Conservation (phyloP, 2,113 vertebrate genomes). For the Tautogolabrus adspersus region DNA sequence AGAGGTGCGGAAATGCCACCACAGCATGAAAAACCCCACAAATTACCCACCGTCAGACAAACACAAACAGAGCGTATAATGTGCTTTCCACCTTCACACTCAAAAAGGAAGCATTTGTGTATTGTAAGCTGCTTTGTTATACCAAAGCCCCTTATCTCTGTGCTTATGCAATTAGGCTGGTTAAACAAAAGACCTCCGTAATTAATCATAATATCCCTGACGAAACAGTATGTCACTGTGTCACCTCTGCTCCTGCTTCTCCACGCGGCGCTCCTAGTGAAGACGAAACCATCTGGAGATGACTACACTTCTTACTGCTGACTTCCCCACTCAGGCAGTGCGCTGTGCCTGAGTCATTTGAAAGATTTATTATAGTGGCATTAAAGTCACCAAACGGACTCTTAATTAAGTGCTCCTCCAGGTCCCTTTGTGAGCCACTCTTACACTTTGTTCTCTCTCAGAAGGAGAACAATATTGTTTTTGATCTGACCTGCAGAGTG, state of each 20-base stretch:
- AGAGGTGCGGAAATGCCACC: conserved; percentile 8
- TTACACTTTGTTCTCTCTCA: background rate
- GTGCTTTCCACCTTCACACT: background rate
- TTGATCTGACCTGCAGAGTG: background rate
- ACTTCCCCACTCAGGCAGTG: conserved; percentile 9
- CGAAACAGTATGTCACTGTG: conserved; percentile 62
- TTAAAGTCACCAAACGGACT: background rate
- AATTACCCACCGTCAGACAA: background rate
- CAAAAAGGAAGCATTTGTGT: conserved; percentile 35
- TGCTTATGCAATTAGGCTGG: conserved; percentile 69
- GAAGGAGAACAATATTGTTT: background rate
- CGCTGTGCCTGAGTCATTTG: conserved; percentile 1
- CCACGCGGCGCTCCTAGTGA: conserved; percentile 19
- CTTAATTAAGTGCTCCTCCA: conserved; percentile 1
- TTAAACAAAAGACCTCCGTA: conserved; percentile 74
- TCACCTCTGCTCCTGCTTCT: conserved; percentile 61
- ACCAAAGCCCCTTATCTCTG: conserved; percentile 66
- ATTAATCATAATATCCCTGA: conserved; percentile 78
- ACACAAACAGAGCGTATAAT: conserved; percentile 12
- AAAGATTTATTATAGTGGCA: conserved; percentile 30
- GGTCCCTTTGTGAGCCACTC: background rate
- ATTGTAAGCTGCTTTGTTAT: conserved; percentile 71
- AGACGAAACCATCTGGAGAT: conserved; percentile 38
- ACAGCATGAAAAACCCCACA: conserved; percentile 6
- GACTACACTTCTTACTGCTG: background rate